Evolutionary conservation across 2,113 vertebrate species (phyloP).

Genomic region (Asarcornis scutulata): DNA sequence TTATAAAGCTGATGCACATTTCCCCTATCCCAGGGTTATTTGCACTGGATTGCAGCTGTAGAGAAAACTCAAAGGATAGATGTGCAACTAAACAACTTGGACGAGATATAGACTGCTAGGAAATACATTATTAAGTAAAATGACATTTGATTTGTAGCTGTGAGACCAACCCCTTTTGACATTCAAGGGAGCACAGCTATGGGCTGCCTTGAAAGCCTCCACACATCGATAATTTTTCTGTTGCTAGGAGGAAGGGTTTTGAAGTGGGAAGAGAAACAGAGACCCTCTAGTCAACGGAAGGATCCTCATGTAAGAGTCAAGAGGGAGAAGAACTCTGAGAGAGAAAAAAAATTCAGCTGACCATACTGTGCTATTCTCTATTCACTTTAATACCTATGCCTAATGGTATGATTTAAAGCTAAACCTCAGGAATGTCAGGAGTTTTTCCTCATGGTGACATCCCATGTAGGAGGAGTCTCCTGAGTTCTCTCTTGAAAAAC

Average conservation of each 20-base stretch:
- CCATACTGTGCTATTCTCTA: conserved; percentile 30
- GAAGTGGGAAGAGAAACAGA: conserved; percentile 58
- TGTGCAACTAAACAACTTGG: conserved; percentile 37
- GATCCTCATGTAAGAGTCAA: conserved; percentile 59
- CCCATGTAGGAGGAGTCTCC: conserved; percentile 25
- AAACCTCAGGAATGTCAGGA: conserved; percentile 48
- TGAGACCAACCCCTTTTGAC: conserved; percentile 67
- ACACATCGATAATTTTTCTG: conserved; percentile 65
- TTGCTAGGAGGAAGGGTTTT: conserved; percentile 67
- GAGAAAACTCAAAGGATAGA: conserved; percentile 31
- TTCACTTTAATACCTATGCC: conserved; percentile 43
- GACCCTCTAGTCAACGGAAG: conserved; percentile 65
- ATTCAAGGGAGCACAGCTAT: conserved; percentile 58
- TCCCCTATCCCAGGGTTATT: conserved; percentile 6
- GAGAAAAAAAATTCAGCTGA: conserved; percentile 40
- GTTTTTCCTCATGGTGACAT: conserved; percentile 54
- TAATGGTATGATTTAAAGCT: conserved; percentile 56
- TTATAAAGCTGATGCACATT: conserved; percentile 1
- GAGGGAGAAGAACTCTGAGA: conserved; percentile 66
- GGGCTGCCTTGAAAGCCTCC: conserved; percentile 69
- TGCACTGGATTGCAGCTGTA: neutral
- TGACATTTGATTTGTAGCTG: conserved; percentile 75
- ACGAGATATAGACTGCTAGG: conserved; percentile 52
- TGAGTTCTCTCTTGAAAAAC: conserved; percentile 39
- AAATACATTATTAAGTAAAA: conserved; percentile 77